Conservation (phyloP, 2,797 vertebrate species). For the Buceros bicornis region DNA sequence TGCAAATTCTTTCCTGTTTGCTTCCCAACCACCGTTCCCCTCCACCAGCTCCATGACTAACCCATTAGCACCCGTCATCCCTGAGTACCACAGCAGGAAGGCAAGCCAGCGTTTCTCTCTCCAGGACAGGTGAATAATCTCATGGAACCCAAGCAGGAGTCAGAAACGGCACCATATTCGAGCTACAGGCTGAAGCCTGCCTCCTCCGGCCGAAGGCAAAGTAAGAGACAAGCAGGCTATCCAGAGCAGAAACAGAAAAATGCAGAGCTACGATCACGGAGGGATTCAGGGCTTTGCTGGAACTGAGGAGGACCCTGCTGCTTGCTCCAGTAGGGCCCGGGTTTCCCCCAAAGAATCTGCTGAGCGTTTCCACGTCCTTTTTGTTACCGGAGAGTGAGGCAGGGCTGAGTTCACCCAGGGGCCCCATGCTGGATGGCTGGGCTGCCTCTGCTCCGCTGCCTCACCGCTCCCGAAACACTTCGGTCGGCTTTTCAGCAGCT, state of each 20-base stretch:
- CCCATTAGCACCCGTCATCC: background rate
- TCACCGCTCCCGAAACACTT: background rate
- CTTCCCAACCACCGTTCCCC: background rate
- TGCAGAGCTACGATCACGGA: fast-evolving
- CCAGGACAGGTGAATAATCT: background rate
- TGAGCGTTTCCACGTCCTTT: background rate
- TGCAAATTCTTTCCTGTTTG: background rate
- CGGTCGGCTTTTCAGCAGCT: background rate
- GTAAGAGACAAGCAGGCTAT: background rate
- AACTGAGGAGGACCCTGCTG: background rate
- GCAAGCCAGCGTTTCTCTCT: background rate
- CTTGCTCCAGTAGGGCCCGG: background rate
- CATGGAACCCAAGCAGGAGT: background rate
- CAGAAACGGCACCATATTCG: background rate
- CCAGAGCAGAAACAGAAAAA: background rate
- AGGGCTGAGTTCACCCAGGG: background rate
- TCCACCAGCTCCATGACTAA: background rate
- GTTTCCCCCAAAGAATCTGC: background rate
- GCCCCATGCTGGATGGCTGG: background rate
- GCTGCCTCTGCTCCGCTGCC: background rate
- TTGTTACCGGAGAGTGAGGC: background rate
- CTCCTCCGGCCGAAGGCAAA: background rate
- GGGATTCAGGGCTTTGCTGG: background rate
- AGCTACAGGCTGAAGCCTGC: background rate
- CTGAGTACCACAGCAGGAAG: background rate